These are phyloP conservation scores for Alosa alosa DNA, from an alignment of 2,113 vertebrate species.

Conservation along the genomic window DNA sequence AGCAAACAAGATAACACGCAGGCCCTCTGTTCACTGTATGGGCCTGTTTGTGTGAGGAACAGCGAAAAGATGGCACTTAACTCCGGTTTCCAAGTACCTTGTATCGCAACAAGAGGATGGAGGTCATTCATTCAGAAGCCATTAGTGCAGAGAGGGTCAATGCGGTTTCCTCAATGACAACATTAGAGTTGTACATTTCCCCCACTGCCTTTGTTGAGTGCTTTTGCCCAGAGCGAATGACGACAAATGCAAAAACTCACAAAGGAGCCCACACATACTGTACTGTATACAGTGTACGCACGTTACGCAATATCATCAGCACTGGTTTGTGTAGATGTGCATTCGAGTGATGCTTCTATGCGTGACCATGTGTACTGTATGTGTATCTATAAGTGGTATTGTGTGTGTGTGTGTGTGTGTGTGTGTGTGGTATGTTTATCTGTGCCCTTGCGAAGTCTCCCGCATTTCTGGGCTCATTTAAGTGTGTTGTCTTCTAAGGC, in stretches of 20 bases:
- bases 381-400: not conserved
- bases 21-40: not conserved
- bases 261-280: not conserved
- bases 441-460: not conserved
- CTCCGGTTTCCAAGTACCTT: not conserved
- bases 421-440: constrained; percentile 9
- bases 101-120: not conserved
- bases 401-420: constrained; percentile 21
- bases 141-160: not conserved
- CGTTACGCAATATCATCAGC: not conserved
- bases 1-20: no score
- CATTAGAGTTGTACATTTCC: constrained; percentile 38
- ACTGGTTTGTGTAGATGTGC: not conserved
- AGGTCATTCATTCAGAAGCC: not conserved
- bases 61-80: not conserved
- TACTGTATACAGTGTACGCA: not conserved
- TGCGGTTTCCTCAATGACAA: constrained; percentile 30
- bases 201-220: not conserved
- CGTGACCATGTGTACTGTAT: not conserved
- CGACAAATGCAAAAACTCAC: not conserved
- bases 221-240: constrained; percentile 10
- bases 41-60: not conserved
- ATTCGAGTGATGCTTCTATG: not conserved
- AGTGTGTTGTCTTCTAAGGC: not conserved
- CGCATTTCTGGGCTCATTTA: not conserved